These are phyloP conservation scores for Lumbricus terrestris DNA, from an alignment of 2,888 invertebrate species.

Conservation along the genomic window DNA sequence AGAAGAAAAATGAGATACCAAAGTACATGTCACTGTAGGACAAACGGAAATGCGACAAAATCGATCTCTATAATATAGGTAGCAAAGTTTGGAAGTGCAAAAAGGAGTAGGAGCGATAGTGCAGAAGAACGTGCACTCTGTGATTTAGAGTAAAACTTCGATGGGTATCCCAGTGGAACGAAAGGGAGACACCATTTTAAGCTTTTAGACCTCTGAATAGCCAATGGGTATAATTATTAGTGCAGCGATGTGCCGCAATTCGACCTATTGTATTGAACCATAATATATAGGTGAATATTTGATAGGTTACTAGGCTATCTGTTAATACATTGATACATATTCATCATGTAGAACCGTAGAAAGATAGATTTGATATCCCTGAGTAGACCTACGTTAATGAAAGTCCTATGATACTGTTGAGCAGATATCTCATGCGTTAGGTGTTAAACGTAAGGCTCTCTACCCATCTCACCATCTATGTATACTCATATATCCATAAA, in stretches of 20 bases:
- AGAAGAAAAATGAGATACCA: no score
- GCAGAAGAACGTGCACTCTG: no score
- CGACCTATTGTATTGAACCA: neutral
- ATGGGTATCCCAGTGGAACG: neutral
- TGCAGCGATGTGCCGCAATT: neutral
- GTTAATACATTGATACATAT: no score
- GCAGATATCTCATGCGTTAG: neutral
- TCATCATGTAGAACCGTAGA: no score
- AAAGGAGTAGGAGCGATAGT: neutral
- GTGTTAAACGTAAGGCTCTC: neutral
- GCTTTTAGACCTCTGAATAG: neutral
- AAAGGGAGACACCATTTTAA: neutral
- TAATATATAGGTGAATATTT: no score
- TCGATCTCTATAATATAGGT: no score
- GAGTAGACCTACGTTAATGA: no score
- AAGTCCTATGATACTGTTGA: neutral
- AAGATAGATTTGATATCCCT: neutral
- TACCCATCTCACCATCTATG: no score
- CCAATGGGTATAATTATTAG: neutral
- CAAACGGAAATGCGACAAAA: no score
- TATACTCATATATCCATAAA: no score
- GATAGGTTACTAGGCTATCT: no score
- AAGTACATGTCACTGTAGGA: no score
- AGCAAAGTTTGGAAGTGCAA: neutral
- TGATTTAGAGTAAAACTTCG: neutral